Base-by-base conservation (phyloP, 2,797 vertebrate genomes). In the Cirrhinus mrigala region DNA sequence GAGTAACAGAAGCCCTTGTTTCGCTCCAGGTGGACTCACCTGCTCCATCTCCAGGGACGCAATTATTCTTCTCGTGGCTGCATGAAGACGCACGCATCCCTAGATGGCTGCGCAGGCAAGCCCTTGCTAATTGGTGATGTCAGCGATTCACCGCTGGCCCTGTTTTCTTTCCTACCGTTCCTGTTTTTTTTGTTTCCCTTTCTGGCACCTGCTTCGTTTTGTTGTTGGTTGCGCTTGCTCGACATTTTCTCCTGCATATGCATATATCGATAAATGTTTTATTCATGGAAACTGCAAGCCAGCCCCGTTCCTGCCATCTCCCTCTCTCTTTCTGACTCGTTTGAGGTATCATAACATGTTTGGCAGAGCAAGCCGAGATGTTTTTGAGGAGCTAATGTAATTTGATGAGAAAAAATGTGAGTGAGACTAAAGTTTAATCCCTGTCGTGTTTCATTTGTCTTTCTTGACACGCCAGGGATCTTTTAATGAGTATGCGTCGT, bases 41-140 rank as follows among this genome's bases (percentile, higher is more conserved):
- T 95, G 85, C 85, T 84, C 90, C 82, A 93, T 95, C 97, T 96
- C 96, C 86, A 64, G 95, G 95, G 97, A 94, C 87, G 89, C 94
- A 97, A 96, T 98, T 97, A 97, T 90, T 93, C 89, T 94, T 90
- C 82, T 83, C 27, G 85, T 93, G 91, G 90, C 89, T 89, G 90
- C 87, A 90, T 91, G 89, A 92, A 89, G 68, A 88, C 85, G 73
- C 86, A 84, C 91, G 88, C 83, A 81, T 93, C 87, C 94, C 94
- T 91, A 93, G 92, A 93, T 84, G 89, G 88, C 88, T 89, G 86
- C 62, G 0, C 64, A 92, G 92, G 89, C 91, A 81, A 92, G 91
- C 92, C 93, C 92, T 85, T 88, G 91, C 92, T 96, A 95, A 95
- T 94, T 94, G 94, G 91, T 90, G 56, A 89, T 92, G 93, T 95